Evolutionary conservation across 2,113 vertebrate genomes (phyloP).

Genomic region (Macheiramphus alcinus): DNA sequence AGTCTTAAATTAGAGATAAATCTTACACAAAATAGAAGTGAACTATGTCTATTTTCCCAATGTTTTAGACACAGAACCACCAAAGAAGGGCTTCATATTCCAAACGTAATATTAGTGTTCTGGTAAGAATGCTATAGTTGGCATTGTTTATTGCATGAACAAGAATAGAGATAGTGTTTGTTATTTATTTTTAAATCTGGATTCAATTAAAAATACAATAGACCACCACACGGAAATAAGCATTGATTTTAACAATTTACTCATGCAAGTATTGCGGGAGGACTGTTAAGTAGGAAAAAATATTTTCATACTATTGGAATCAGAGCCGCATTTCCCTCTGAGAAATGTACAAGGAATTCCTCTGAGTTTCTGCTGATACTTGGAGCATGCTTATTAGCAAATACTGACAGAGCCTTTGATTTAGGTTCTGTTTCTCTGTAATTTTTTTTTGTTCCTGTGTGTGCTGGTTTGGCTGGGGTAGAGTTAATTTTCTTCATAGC

Average conservation of each 20-base stretch:
- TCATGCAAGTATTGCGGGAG: background rate
- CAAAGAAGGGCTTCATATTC: background rate
- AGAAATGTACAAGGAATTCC: background rate
- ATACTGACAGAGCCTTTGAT: background rate
- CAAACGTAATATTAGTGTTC: background rate
- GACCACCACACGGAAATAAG: background rate
- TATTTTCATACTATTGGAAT: background rate
- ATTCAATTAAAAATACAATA: conserved; percentile 28
- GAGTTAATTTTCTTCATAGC: too few species aligned
- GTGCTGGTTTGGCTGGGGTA: too few species aligned
- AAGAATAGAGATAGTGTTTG: background rate
- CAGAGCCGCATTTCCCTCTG: background rate
- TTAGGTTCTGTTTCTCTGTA: background rate
- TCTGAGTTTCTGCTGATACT: background rate
- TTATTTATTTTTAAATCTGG: background rate
- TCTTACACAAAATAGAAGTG: background rate
- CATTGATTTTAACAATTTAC: conserved; percentile 11
- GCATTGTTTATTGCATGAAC: background rate
- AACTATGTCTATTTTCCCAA: background rate
- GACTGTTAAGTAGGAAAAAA: background rate
- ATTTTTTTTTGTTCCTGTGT: background rate
- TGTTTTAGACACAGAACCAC: background rate
- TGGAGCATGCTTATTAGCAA: background rate
- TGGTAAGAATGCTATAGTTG: background rate
- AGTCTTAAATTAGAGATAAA: background rate